Base-by-base conservation (phyloP, 2,797 vertebrate species). In the Bryconaethiops microstoma region DNA sequence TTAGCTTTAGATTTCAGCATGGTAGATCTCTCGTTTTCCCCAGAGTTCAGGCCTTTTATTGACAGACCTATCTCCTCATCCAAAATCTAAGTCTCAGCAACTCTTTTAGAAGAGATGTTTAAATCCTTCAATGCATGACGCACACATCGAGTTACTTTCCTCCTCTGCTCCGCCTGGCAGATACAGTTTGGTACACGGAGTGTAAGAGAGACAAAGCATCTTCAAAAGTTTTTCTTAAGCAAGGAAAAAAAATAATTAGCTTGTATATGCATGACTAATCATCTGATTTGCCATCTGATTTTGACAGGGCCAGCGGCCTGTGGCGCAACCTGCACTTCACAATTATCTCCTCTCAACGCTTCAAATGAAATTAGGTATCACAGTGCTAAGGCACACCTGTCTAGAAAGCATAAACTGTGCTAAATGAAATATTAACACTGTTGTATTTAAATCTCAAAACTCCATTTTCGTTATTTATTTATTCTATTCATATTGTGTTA, bases 231-330 rank as follows among this genome's bases (percentile, higher is more conserved):
- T 80, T 79, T 84, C 76, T 76, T 73, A 67, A 82, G 75, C 42
- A 74, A 72, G 8, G 74, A 57, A 68, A 79, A 50, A 67, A 81
- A 83, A 81, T 86, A 73, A 86, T 83, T 85, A 86, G 77, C 73
- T 77, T 83, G 72, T 79, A 69, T 83, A 83, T 90, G 88, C 87
- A 88, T 85, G 84, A 83, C 77, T 86, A 82, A 84, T 77, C 85
- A 54, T 71, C 85, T 68, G 71, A 64, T 78, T 72, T 72, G 17
- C 29, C 0, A 4, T 54, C 77, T 76, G 74, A 63, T 77, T 82
- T 64, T 64, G 55, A 80, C 84, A 84, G 81, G 71, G 55, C 72
- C 10, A 50, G 64, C 77, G 57, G 65, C 76, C 68, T 62, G 83
- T 23, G 62, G 76, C 73, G 77, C 80, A 80, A 83, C 78, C 86